Percentiles rank a stretch among this genome's conserved stretches.
phyloP scores from a whole-genome alignment of 2,113 vertebrate genomes.

The Phaethon lepturus region DNA sequence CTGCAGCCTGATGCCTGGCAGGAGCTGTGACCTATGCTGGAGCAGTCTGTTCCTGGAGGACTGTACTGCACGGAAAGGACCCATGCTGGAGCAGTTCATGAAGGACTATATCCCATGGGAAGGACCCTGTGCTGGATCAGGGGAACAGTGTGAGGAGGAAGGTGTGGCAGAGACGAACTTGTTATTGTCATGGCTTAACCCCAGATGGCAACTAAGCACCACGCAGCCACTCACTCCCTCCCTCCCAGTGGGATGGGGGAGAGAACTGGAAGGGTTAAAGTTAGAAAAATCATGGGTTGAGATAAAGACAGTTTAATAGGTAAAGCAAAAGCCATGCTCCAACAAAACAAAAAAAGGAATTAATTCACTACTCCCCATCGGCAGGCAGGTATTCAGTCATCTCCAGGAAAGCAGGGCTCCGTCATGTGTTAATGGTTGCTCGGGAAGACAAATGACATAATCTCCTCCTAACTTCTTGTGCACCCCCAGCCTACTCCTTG shows the following conservation, averaged over 20 bases:
- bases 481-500: no score
- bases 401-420: neutral
- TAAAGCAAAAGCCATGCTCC: neutral
- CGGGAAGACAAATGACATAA: neutral
- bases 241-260: no score
- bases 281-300: neutral
- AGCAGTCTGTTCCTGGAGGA: neutral
- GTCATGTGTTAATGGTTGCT: neutral
- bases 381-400: neutral
- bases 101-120: neutral
- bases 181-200: neutral
- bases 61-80: neutral
- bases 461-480: no score
- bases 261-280: neutral
- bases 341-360: neutral
- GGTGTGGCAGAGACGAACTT: neutral
- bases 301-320: neutral
- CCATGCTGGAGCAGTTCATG: neutral
- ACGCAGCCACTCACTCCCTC: neutral
- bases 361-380: neutral
- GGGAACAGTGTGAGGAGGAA: neutral
- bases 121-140: neutral
- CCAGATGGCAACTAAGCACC: neutral
- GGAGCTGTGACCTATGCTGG: neutral
- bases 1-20: neutral